Base-by-base conservation (phyloP, 2,888 invertebrate species). In the Andrena hattorfiana region DNA sequence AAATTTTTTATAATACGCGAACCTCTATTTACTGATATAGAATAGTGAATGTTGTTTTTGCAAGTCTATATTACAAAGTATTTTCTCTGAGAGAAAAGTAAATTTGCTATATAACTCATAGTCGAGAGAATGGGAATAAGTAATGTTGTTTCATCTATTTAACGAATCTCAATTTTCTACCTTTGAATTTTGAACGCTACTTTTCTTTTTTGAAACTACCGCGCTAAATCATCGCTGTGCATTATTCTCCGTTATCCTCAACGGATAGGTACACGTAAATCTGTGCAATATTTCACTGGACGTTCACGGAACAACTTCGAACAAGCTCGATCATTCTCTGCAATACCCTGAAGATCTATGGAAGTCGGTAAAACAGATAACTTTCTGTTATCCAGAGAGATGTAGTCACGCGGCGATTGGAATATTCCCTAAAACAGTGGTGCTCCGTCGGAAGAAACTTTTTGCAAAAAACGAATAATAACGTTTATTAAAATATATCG, bases 331-430 rank as follows among this genome's bases (percentile, higher is more conserved):
- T 71, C 63, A 60, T 51, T 51, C 13, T 74, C 78, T 64, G 54
- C 71, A 75, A 59, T 68, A 71, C 64, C 59, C 10, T 4, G 54
- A 56, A 20, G 48, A 63, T 73, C 56, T 68, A 81, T 16, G 8
- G 23, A 48, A 62, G 85, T 82, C 84, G 85, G 76, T 80, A 86
- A 86, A 66, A 78, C 60, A 88, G 87, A 63, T 28, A 84, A 73
- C 76, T 66, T 71, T 49, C 20, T 48, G 30, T 68, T 48, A 48
- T 20, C 67, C 8, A 48, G 30, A 28, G 26, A 28, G 54, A 42
- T 5, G 1, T 20, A 64, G 26, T 76, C 32, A 64, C 63, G 59
- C 48, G 32, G 10, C 62, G 28, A 26, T 35, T 51, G 28, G n/a
- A 30, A 4, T 8, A 62, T 51, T 64, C 32, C n/a, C 16, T 13